Evolutionary conservation across 2,888 invertebrate genomes (phyloP).

Genomic region (Leistus spinibarbis): DNA sequence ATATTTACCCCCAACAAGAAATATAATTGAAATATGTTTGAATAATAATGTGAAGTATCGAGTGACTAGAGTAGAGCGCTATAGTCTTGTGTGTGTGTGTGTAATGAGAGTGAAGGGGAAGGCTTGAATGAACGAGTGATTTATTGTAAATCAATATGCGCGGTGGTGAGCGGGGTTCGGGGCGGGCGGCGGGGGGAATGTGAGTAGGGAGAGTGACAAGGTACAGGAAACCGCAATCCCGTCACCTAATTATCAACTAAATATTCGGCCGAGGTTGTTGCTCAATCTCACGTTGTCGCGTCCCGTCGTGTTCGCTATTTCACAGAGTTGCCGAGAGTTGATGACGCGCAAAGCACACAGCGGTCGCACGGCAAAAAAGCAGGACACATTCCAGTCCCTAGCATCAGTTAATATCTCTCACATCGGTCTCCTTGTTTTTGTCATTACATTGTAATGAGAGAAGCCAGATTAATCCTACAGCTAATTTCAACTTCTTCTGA

Average conservation of each 20-base stretch:
- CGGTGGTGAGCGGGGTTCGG: neutral
- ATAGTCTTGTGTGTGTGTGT: too few relatives aligned
- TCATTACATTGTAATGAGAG: neutral
- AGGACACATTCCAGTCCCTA: neutral
- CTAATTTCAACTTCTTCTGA: too few relatives aligned
- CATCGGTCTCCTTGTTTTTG: neutral
- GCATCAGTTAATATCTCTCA: neutral
- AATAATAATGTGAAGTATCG: neutral
- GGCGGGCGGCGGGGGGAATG: neutral
- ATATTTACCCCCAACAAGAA: too few relatives aligned
- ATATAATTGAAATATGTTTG: neutral
- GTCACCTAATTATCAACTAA: conserved; percentile 42
- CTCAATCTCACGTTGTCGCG: neutral
- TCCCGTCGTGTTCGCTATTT: too few relatives aligned
- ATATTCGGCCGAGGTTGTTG: conserved; percentile 14
- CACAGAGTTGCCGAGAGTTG: neutral
- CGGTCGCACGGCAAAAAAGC: too few relatives aligned
- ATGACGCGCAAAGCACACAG: neutral
- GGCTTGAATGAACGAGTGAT: conserved; percentile 10
- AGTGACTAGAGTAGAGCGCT: neutral
- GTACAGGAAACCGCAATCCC: conserved; percentile 44
- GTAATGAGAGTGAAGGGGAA: neutral
- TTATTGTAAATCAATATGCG: conserved; percentile 37
- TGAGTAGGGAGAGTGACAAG: conserved; percentile 40
- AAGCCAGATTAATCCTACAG: too few relatives aligned